Conservation (phyloP, 2,888 invertebrate species). For the Amblyteles armatorius region DNA sequence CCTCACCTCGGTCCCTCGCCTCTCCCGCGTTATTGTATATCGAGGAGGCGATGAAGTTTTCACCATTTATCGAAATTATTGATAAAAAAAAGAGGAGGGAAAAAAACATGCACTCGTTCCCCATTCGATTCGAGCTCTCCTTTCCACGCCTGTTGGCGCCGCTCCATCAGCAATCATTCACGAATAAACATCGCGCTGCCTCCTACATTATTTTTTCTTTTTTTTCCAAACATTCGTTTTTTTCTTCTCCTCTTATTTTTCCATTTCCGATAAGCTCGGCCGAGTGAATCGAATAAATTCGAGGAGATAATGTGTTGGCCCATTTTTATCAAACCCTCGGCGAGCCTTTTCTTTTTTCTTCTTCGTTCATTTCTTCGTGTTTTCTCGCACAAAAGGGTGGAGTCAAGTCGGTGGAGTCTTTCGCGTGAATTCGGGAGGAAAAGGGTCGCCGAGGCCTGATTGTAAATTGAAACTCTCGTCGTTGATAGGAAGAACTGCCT, state of each 20-base stretch:
- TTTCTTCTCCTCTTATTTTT: constrained; percentile 15
- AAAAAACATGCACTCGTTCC: constrained; percentile 64
- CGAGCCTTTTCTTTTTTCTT: constrained; percentile 8
- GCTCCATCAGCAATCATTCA: constrained; percentile 36
- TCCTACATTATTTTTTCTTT: constrained; percentile 34
- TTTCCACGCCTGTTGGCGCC: constrained; percentile 13
- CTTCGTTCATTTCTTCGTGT: not conserved
- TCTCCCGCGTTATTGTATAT: constrained; percentile 11
- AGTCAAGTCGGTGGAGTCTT: not conserved
- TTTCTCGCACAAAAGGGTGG: not conserved
- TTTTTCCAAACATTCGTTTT: constrained; percentile 31
- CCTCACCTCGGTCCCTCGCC: constrained; percentile 19
- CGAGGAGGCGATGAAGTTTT: constrained; percentile 19
- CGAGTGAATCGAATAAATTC: constrained; percentile 59
- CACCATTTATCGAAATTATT: constrained; percentile 49
- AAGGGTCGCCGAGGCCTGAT: constrained; percentile 23
- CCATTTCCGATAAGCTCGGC: constrained; percentile 62
- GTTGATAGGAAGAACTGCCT: constrained; percentile 35
- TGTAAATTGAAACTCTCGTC: constrained; percentile 50
- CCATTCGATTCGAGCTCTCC: constrained; percentile 25
- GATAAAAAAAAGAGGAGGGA: not conserved
- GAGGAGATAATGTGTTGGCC: constrained; percentile 56
- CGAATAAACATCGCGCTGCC: constrained; percentile 37
- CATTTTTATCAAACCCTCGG: constrained; percentile 47
- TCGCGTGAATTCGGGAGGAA: constrained; percentile 26